Conservation (phyloP, 2,113 vertebrate species). For the Myodes glareolus region DNA sequence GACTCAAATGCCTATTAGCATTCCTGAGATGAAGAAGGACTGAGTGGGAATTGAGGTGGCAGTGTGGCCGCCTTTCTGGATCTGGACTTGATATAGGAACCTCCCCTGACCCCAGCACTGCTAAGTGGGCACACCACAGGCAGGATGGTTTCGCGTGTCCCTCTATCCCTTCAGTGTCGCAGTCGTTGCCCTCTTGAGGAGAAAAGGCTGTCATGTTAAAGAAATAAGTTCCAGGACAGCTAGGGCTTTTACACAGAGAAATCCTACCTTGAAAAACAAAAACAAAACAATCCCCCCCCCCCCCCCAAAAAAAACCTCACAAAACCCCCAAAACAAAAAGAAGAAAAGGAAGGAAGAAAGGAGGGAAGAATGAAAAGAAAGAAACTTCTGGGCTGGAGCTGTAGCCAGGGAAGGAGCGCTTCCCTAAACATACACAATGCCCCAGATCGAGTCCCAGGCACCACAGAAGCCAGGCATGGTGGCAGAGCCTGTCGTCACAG, state of each 20-base stretch:
- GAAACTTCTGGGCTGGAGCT: not conserved
- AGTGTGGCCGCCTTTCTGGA: not conserved
- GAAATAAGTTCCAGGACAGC: not conserved
- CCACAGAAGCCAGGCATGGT: not conserved
- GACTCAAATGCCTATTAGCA: not conserved
- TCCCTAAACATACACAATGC: not conserved
- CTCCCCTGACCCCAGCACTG: not conserved
- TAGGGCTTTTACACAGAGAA: not conserved
- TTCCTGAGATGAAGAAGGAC: not conserved
- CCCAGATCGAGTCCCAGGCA: not conserved
- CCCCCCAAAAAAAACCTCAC: no score
- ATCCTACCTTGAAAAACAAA: not conserved
- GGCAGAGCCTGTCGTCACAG: not conserved
- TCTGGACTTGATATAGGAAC: not conserved
- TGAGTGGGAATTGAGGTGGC: not conserved
- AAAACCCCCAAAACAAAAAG: no score
- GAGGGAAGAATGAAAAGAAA: not conserved
- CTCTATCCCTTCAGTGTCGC: not conserved
- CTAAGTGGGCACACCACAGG: not conserved
- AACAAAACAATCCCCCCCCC: not conserved
- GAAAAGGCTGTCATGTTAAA: not conserved
- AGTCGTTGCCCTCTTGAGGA: not conserved
- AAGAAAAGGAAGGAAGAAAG: not conserved
- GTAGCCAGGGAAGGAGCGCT: no score
- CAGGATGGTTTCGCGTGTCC: not conserved